These are phyloP conservation scores for Taphrorychus bicolor DNA, from an alignment of 2,888 invertebrate genomes.

Conservation along the genomic window DNA sequence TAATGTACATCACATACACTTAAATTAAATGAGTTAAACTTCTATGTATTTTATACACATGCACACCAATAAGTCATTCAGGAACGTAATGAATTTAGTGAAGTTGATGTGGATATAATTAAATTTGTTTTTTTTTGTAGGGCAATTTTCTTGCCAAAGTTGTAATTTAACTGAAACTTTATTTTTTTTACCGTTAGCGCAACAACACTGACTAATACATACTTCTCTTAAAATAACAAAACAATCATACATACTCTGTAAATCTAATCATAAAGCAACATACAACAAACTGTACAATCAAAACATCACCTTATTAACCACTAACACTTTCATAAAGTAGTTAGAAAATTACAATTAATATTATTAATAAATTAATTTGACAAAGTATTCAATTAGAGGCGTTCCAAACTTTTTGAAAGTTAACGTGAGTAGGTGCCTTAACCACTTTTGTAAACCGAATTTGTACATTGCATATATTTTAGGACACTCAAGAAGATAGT, in stretches of 20 bases:
- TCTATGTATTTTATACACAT: not conserved
- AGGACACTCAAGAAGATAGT: too few species aligned
- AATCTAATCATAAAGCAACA: not conserved
- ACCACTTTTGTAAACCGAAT: not conserved
- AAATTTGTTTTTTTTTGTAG: too few species aligned
- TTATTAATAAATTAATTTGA: not conserved
- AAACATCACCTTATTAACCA: not conserved
- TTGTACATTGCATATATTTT: not conserved
- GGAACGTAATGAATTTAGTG: too few species aligned
- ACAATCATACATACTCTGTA: not conserved
- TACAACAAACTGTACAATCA: not conserved
- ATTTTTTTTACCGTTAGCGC: too few species aligned
- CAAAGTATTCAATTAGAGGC: not conserved
- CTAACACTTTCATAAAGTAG: not conserved
- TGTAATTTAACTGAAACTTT: too few species aligned
- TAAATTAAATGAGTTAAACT: constrained; percentile 2
- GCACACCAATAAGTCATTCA: not conserved
- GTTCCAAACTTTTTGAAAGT: not conserved
- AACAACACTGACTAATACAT: too few species aligned
- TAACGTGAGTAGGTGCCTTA: too few species aligned
- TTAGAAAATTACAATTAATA: not conserved
- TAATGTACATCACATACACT: constrained; percentile 16
- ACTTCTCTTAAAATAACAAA: not conserved
- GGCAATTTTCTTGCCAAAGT: too few species aligned
- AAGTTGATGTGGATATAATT: too few species aligned